These are phyloP conservation scores for Amblyjoppa fuscipennis DNA, from an alignment of 2,888 invertebrate species.

Conservation along the genomic window DNA sequence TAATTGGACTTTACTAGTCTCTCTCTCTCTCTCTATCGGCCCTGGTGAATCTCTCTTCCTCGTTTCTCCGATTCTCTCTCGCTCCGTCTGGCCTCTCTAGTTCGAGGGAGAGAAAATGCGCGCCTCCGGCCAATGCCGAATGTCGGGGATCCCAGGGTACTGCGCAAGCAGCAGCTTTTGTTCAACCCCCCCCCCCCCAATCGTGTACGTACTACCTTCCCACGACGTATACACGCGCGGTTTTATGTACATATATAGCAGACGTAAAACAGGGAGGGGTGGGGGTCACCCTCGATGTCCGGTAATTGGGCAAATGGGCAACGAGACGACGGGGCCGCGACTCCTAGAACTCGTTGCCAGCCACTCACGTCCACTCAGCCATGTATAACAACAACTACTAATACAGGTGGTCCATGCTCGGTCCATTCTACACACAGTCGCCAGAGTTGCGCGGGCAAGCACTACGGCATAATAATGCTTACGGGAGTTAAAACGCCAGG, in stretches of 20 bases:
- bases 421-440: not conserved
- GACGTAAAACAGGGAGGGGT: slow-evolving; percentile 26
- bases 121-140: slow-evolving; percentile 55
- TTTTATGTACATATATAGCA: slow-evolving; percentile 20
- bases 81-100: not conserved
- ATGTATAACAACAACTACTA: slow-evolving; percentile 58
- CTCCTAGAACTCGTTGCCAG: slow-evolving; percentile 36
- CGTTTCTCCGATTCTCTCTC: slow-evolving; percentile 11
- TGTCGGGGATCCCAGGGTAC: slow-evolving; percentile 26
- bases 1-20: slow-evolving; percentile 58
- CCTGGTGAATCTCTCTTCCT: slow-evolving; percentile 19
- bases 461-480: slow-evolving; percentile 62
- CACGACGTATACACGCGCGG: slow-evolving; percentile 17
- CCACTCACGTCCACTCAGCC: slow-evolving; percentile 54
- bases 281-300: slow-evolving; percentile 48
- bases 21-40: slow-evolving; percentile 52
- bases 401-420: slow-evolving; percentile 35
- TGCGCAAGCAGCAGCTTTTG: slow-evolving; percentile 36
- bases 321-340: slow-evolving; percentile 48
- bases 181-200: slow-evolving; percentile 33
- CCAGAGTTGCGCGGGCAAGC: slow-evolving; percentile 29
- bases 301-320: slow-evolving; percentile 65
- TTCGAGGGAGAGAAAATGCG: not conserved
- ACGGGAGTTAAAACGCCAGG: slow-evolving; percentile 57
- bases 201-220: slow-evolving; percentile 37